Evolutionary conservation across 2,797 vertebrate genomes (phyloP).

Genomic region (Dipus sagitta): DNA sequence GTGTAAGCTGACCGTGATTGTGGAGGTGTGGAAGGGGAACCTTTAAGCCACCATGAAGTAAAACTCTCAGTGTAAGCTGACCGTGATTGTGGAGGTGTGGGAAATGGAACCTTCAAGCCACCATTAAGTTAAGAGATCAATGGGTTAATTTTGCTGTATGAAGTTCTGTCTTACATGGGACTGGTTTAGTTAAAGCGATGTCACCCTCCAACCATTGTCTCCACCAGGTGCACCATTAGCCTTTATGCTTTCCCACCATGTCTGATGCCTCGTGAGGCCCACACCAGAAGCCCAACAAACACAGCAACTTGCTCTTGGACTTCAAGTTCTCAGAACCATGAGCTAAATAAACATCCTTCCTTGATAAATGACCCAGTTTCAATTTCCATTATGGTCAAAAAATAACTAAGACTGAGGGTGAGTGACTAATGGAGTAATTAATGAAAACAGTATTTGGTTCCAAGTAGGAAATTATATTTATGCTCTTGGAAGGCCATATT

Average conservation of each 20-base stretch:
- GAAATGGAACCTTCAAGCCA: too few species aligned
- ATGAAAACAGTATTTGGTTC: neutral
- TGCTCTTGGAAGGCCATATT: neutral
- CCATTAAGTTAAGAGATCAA: neutral
- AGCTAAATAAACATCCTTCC: neutral
- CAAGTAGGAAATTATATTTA: neutral
- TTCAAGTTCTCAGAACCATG: neutral
- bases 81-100: too few species aligned
- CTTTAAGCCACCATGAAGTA: too few species aligned
- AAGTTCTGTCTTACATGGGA: neutral
- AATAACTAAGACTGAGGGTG: neutral
- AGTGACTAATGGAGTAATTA: neutral
- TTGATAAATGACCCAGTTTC: neutral
- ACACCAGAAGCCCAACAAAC: neutral
- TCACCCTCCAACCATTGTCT: accelerated
- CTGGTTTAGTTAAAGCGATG: neutral
- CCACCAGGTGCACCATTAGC: neutral
- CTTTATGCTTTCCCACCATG: neutral
- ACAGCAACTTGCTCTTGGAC: neutral
- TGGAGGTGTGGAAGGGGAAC: neutral
- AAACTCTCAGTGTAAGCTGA: too few species aligned
- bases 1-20: too few species aligned
- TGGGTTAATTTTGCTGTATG: neutral
- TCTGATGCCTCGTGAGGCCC: too few species aligned
- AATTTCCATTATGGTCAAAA: neutral